phyloP scores from a whole-genome alignment of 2,797 vertebrate species.

The Rhynchotus rufescens region DNA sequence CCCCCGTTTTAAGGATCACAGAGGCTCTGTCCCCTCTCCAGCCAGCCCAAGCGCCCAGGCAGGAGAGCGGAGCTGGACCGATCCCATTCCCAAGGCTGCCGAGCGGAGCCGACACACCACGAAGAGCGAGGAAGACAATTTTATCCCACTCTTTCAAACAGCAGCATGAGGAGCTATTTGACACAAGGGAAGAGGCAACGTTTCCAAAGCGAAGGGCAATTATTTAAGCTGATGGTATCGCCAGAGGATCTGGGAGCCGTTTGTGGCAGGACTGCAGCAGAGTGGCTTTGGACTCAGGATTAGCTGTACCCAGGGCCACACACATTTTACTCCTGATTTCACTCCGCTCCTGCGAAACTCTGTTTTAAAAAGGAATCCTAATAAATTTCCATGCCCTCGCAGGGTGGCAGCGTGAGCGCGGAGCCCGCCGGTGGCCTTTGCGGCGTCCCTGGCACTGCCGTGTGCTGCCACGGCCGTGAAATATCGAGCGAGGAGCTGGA shows the following conservation, averaged over 20 bases:
- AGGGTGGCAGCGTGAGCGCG: not conserved
- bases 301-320: not conserved
- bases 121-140: constrained; percentile 32
- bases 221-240: not conserved
- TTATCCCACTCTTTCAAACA: constrained; percentile 10
- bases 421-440: not conserved
- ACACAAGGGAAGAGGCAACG: constrained; percentile 11
- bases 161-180: constrained; percentile 21
- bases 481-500: not conserved
- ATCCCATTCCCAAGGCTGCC: constrained; percentile 38
- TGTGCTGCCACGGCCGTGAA: not conserved
- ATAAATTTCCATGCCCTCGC: not conserved
- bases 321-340: not conserved
- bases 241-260: not conserved
- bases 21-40: not conserved
- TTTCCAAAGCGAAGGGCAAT: constrained; percentile 24
- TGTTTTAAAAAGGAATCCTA: not conserved
- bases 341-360: not conserved
- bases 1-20: not conserved
- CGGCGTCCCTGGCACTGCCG: not conserved
- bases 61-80: constrained; percentile 9
- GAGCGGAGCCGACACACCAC: constrained; percentile 12
- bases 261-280: not conserved
- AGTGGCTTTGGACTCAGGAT: not conserved
- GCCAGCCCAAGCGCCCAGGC: constrained; percentile 5